Evolutionary conservation across 2,797 vertebrate genomes (phyloP), one percentile per base, ranked within the genome.

Genomic region (Rhinatrema bivittatum): DNA sequence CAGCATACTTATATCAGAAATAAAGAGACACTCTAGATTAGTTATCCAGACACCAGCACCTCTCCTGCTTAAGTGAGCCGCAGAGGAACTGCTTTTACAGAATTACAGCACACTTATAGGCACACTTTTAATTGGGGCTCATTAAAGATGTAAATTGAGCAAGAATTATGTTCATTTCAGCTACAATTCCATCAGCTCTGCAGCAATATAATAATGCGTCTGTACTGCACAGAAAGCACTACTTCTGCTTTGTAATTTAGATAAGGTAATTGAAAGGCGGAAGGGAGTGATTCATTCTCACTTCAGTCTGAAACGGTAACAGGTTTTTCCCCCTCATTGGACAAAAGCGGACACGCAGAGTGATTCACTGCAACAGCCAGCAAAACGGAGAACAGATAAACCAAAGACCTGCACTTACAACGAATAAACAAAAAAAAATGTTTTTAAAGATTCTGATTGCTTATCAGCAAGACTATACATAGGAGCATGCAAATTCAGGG

Each of bases 41-140:
- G n/a, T n/a, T n/a, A n/a, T n/a, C n/a, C n/a, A n/a, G n/a, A n/a
- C n/a, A n/a, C n/a, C n/a, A n/a, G n/a, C n/a, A n/a, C n/a, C n/a
- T n/a, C n/a, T n/a, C n/a, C n/a, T n/a, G n/a, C n/a, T n/a, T n/a
- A n/a, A n/a, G n/a, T n/a, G n/a, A n/a, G n/a, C n/a, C n/a, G n/a
- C n/a, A n/a, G n/a, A n/a, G n/a, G n/a, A n/a, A n/a, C n/a, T n/a
- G n/a, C n/a, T n/a, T n/a, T n/a, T n/a, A n/a, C n/a, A n/a, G n/a
- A n/a, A n/a, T n/a, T n/a, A n/a, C n/a, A n/a, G n/a, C n/a, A n/a
- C n/a, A n/a, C n/a, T n/a, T n/a, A 64, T 67, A 56, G 55, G 66
- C 60, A 43, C 55, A 39, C 55, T 72, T 69, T 72, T 74, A 72
- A 78, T 62, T 62, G 37, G 36, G 42, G 56, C 56, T 75, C 45